Evolutionary conservation across 2,888 invertebrate genomes (phyloP).

Genomic region (Dicycla oo): DNA sequence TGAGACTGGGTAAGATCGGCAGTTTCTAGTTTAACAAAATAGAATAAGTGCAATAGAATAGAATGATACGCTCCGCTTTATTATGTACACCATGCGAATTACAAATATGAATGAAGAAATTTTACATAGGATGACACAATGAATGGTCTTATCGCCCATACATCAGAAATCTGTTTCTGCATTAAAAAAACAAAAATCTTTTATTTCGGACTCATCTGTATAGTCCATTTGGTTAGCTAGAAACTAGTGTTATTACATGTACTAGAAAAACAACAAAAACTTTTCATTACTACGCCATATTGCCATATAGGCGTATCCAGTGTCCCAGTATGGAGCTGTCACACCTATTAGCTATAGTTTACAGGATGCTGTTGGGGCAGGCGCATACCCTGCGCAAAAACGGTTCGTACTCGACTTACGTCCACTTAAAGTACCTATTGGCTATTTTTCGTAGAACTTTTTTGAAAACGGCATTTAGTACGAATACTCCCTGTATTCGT

Average conservation of each 20-base stretch:
- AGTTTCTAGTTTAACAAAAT: constrained; percentile 13
- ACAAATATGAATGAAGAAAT: neutral
- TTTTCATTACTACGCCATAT: neutral
- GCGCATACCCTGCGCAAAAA: neutral
- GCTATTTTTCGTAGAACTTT: too few relatives aligned
- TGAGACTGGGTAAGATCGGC: constrained; percentile 5
- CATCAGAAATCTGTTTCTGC: neutral
- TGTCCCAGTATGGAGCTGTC: neutral
- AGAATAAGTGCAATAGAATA: neutral
- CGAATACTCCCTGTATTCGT: too few relatives aligned
- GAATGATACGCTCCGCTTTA: neutral
- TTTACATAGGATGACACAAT: neutral
- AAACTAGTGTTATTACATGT: too few relatives aligned
- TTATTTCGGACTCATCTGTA: too few relatives aligned
- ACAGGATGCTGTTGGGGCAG: neutral
- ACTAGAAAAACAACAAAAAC: too few relatives aligned
- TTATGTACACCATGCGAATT: neutral
- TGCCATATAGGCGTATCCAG: neutral
- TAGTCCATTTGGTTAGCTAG: too few relatives aligned
- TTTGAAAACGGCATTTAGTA: too few relatives aligned
- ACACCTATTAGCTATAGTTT: neutral
- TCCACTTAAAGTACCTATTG: neutral
- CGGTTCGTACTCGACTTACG: neutral
- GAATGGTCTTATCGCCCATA: neutral
- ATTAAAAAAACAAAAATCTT: too few relatives aligned